These are phyloP conservation scores for Tinea trinotella DNA, from an alignment of 2,888 invertebrate species.

Conservation along the genomic window DNA sequence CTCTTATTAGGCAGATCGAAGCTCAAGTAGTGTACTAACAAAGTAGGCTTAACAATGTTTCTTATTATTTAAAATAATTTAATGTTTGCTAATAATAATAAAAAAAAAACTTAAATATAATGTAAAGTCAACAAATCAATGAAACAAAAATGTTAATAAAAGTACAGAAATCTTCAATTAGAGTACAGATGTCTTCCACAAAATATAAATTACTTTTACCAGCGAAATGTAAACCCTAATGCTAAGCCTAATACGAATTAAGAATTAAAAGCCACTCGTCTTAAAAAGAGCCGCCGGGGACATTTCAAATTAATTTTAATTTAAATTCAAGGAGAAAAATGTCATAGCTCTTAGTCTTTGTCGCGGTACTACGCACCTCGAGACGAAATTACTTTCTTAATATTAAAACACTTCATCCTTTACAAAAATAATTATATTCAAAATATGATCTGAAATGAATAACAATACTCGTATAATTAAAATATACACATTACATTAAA, in stretches of 20 bases:
- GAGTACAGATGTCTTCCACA: constrained; percentile 1
- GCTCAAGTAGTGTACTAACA: too few species aligned
- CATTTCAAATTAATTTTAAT: constrained; percentile 37
- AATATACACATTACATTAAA: too few species aligned
- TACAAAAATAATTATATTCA: not conserved
- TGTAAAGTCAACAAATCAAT: too few species aligned
- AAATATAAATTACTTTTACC: constrained; percentile 11
- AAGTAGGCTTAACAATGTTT: too few species aligned
- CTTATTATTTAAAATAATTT: too few species aligned
- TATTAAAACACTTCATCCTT: not conserved
- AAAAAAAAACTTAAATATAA: too few species aligned
- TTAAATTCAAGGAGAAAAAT: constrained; percentile 16
- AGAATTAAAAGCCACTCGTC: constrained; percentile 31
- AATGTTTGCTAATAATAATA: too few species aligned
- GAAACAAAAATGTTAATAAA: not conserved
- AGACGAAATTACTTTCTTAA: constrained; percentile 2
- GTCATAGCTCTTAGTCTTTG: constrained; percentile 11
- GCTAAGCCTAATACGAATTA: constrained; percentile 41
- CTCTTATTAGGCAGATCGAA: too few species aligned
- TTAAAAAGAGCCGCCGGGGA: constrained; percentile 31
- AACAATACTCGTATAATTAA: too few species aligned
- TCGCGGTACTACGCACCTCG: constrained; percentile 3
- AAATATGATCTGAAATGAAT: not conserved
- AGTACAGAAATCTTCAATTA: not conserved
- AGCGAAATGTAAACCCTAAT: constrained; percentile 35